A percentile compares a stretch with the other conserved stretches of the same genome.
phyloP scores from a whole-genome alignment of 2,113 vertebrate species.

The Asarcornis scutulata region DNA sequence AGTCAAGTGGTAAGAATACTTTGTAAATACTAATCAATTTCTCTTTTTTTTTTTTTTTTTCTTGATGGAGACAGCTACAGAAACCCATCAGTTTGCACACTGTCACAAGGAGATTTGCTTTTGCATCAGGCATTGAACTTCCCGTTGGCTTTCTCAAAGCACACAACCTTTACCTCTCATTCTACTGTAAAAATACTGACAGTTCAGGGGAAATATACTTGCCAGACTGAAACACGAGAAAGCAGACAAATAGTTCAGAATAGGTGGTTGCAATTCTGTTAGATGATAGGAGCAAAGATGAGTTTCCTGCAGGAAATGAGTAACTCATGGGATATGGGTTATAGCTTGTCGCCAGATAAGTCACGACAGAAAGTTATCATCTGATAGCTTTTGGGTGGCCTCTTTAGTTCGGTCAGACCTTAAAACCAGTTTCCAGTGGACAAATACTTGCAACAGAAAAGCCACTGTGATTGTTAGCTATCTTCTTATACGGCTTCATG shows the following conservation, averaged over 20 bases:
- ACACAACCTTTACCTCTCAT: not conserved
- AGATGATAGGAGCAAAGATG: not conserved
- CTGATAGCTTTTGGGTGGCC: not conserved
- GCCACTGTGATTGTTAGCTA: not conserved
- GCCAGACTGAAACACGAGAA: not conserved
- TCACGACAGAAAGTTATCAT: not conserved
- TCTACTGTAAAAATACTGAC: not conserved
- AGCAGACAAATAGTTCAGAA: not conserved
- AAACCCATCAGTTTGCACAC: not conserved
- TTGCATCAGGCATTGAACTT: not conserved
- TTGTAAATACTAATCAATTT: not conserved
- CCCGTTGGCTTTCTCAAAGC: not conserved
- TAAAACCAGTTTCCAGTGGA: not conserved
- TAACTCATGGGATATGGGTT: not conserved
- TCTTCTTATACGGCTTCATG: not conserved
- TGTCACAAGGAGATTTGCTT: not conserved
- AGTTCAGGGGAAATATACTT: not conserved
- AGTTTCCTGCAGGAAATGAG: not conserved
- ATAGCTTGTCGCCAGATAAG: not conserved
- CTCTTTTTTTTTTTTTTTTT: not conserved
- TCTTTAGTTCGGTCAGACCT: not conserved
- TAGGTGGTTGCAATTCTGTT: not conserved
- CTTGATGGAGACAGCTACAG: not conserved
- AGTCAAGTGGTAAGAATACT: not conserved
- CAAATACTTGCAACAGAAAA: not conserved